These are phyloP conservation scores for Odontesthes bonariensis DNA, from an alignment of 2,113 vertebrate genomes.

Conservation along the genomic window DNA sequence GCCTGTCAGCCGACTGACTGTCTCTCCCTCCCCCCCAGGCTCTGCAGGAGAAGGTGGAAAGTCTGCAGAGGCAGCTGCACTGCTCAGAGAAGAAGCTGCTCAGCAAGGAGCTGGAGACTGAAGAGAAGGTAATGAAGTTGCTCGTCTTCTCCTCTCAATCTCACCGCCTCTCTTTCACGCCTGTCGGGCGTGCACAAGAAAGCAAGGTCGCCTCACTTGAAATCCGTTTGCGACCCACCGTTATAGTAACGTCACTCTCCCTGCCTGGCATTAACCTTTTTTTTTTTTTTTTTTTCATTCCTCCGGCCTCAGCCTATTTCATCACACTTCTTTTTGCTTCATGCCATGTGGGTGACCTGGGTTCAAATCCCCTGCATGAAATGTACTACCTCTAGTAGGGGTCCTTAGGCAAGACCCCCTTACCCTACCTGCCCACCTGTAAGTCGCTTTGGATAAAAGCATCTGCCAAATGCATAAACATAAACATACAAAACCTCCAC, in stretches of 20 bases:
- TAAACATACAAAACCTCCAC: not conserved
- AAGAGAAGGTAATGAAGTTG: constrained; percentile 87
- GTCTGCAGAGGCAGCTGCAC: constrained; percentile 78
- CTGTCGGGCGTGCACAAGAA: constrained; percentile 5
- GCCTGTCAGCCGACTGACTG: constrained; percentile 33
- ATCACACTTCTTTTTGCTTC: constrained; percentile 13
- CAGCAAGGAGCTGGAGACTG: constrained; percentile 85
- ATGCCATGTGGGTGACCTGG: too few relatives aligned
- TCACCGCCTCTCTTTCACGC: constrained; percentile 12
- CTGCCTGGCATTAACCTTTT: constrained; percentile 5
- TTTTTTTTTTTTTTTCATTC: constrained; percentile 7
- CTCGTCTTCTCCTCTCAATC: not conserved
- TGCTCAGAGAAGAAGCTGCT: constrained; percentile 87
- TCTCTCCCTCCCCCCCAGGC: constrained; percentile 77
- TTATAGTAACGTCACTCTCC: constrained; percentile 22
- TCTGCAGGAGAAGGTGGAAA: constrained; percentile 87
- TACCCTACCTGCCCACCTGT: too few relatives aligned
- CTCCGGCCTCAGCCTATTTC: constrained; percentile 23
- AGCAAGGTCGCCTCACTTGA: constrained; percentile 2
- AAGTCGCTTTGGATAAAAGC: too few relatives aligned
- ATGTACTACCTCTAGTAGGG: too few relatives aligned
- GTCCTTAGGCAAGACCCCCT: too few relatives aligned
- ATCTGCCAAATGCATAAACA: too few relatives aligned
- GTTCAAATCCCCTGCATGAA: too few relatives aligned
- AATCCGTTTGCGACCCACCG: constrained; percentile 30